Percentiles rank a stretch among this genome's conserved stretches.
phyloP scores from a whole-genome alignment of 2,113 vertebrate genomes.

The Callocephalon fimbriatum region DNA sequence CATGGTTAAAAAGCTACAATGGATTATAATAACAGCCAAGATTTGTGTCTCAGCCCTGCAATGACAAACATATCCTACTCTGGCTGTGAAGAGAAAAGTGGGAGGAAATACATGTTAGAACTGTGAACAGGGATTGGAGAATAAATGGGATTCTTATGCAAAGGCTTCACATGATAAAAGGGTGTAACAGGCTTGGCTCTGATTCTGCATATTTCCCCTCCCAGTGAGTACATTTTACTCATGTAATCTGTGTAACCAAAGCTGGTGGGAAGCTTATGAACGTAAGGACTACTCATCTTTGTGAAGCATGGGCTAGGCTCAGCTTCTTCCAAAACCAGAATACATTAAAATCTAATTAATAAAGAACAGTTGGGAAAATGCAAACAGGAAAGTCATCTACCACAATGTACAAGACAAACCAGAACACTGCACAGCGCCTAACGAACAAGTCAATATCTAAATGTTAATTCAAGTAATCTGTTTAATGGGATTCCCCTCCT shows the following conservation, averaged over 20 bases:
- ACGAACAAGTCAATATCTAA: neutral
- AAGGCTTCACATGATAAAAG: neutral
- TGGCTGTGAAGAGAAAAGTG: neutral
- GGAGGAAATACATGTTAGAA: neutral
- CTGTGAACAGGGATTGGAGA: neutral
- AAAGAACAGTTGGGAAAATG: neutral
- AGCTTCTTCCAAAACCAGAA: neutral
- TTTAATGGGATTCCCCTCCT: neutral
- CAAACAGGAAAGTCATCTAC: neutral
- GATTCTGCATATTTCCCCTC: neutral
- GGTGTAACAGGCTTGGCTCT: neutral
- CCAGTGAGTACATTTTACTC: neutral
- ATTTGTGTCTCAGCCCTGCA: neutral
- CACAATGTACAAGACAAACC: neutral
- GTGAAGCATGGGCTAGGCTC: neutral
- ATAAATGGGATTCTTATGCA: constrained; percentile 1
- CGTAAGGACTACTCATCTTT: accelerated
- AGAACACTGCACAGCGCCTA: neutral
- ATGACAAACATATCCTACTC: neutral
- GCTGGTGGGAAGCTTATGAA: neutral
- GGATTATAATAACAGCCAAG: neutral
- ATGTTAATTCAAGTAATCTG: neutral
- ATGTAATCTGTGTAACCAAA: neutral
- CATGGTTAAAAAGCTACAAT: constrained; percentile 11
- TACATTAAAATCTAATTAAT: neutral